Base-by-base conservation (phyloP, 2,113 vertebrate species). In the Cacatua alba region DNA sequence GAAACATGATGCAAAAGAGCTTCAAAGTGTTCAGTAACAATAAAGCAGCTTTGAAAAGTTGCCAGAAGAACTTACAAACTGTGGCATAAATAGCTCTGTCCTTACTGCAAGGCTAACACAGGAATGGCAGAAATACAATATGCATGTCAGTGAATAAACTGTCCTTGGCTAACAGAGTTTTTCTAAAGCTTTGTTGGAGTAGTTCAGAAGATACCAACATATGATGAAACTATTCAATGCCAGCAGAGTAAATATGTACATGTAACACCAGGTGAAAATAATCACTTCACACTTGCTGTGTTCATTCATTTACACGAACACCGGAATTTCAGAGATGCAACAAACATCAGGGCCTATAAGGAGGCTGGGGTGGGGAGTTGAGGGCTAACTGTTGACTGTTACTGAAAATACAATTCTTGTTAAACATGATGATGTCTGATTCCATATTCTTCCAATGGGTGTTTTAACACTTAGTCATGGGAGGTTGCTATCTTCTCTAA, bases 51-150 rank as follows among this genome's bases (percentile, higher is more conserved):
- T 91, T 82, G 70, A 92, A 72, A 82, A 44, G 10, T 71, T 92
- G 62, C 26, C 81, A 91, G 55, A 89, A 86, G 17, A 82, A 26
- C 33, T 92, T 76, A 53, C 7, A 57, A 71, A 62, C 29, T 49
- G 35, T 69, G 35, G 9, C 44, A 89, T 64, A 80, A 95, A 84
- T 69, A 55, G 4, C 7, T 60, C 7, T 57, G 24, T 71, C 59
- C 9, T 76, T 82, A 69, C 24, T 76, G 29, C 43, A 88, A 82
- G 39, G 3, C 44, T 89, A 92, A 67, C 43, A 53, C 10, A 77
- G 65, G 70, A 84, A 78, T 68, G 48, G 5, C 69, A 95, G 83
- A 94, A 95, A 85, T 76, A 75, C 71, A 72, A 69, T 86, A 82
- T 17, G 11, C 0, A 0, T 28, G 48, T 39, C 80, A 86, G 24